These are phyloP conservation scores for Lontra canadensis DNA, from an alignment of 2,113 vertebrate species.

Conservation along the genomic window DNA sequence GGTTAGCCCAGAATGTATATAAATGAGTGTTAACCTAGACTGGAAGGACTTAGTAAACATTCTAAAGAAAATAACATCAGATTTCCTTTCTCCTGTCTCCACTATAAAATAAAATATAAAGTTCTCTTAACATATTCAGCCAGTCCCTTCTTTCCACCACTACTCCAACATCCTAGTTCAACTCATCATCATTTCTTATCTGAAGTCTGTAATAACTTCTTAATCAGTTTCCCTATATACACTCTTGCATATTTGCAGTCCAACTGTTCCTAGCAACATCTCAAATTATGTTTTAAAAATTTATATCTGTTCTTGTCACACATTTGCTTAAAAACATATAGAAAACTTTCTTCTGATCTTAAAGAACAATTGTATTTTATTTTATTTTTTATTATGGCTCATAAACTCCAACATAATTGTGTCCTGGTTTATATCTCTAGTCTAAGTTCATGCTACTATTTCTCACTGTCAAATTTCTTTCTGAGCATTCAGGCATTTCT, in stretches of 20 bases:
- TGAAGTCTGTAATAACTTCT: not conserved
- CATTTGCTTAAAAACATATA: not conserved
- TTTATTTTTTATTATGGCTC: not conserved
- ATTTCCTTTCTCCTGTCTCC: not conserved
- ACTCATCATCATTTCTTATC: not conserved
- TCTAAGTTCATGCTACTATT: not conserved
- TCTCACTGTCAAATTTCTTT: not conserved
- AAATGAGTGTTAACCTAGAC: not conserved
- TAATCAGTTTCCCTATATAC: not conserved
- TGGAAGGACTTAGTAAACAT: not conserved
- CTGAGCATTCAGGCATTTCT: not conserved
- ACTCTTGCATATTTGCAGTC: not conserved
- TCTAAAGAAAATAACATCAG: not conserved
- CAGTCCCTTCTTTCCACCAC: not conserved
- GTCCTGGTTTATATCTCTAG: not conserved
- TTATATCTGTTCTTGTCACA: not conserved
- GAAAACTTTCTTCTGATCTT: not conserved
- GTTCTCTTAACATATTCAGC: not conserved
- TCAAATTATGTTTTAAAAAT: conserved; percentile 37
- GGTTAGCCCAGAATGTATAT: not conserved
- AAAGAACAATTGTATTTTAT: not conserved
- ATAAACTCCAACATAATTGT: not conserved
- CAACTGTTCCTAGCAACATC: not conserved
- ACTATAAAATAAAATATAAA: not conserved
- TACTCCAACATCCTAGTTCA: not conserved